Base-by-base conservation (phyloP, 1,140 invertebrate species). In the Drosophila sproati region DNA sequence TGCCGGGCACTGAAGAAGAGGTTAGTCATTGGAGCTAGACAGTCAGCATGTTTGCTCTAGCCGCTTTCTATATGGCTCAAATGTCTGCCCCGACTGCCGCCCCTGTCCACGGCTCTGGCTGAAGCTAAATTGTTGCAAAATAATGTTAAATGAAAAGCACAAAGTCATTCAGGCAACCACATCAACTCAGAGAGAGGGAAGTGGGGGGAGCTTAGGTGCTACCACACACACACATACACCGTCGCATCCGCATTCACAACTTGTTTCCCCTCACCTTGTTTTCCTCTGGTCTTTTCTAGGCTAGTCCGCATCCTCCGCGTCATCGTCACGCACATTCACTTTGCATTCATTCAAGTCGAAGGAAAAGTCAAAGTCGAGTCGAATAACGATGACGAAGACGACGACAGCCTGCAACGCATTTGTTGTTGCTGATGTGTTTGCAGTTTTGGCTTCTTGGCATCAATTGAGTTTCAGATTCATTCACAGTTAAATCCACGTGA, bases 81-180 rank as follows among this genome's bases (percentile, higher is more conserved):
- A 86, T 85, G 73, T 60, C 68, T 71, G 76, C 20, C 57, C 12
- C 29, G 43, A 4, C 29, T 60, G 48, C 28, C 7, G 8, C 12
- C 28, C 31, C 37, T 29, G 10, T 28, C 4, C 8, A 8, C 32
- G 43, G 7, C 60, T 56, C 35, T 77, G 48, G 66, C 73, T 63
- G 5, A 45, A 59, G 66, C 75, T 71, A 82, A 87, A 83, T 72
- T 89, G 73, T 87, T 87, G 83, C 83, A 80, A 73, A 90, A 90
- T 90, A 86, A 91, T 87, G 82, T 77, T 87, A 82, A 87, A 87
- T 87, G 87, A 91, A 91, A 91, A 90, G 82, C 87, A 82, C 77
- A 82, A 76, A 91, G 87, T 91, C 87, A 91, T 91, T 74, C 67
- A 63, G 69, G 37, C 61, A 57, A 45, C 60, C 51, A 50, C 59